A percentile compares a stretch with the other conserved stretches of the same genome.
Evolutionary conservation across 2,797 vertebrate genomes (phyloP).

Genomic region (Pteronotus mesoamericanus): DNA sequence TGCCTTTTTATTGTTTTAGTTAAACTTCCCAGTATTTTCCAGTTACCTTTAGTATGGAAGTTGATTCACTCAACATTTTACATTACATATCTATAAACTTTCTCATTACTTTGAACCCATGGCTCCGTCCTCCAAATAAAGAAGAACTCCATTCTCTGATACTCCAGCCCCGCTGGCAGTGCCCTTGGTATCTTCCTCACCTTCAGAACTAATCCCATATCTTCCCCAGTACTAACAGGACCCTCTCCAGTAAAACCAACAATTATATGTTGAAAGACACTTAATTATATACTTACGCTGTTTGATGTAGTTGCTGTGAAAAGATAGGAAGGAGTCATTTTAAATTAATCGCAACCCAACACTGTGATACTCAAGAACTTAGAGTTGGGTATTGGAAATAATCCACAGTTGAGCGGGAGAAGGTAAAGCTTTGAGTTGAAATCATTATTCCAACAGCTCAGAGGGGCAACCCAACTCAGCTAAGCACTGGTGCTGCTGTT

Average conservation of each 20-base stretch:
- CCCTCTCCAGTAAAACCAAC: neutral
- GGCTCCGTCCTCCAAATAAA: neutral
- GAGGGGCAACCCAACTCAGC: neutral
- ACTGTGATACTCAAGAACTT: neutral
- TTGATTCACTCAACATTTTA: neutral
- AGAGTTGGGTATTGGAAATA: neutral
- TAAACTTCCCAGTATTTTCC: neutral
- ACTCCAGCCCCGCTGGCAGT: rapidly evolving
- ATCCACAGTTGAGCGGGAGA: neutral
- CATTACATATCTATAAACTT: neutral
- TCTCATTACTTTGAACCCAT: neutral
- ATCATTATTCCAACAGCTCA: neutral
- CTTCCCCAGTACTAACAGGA: neutral
- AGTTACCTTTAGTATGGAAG: neutral
- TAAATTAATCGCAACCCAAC: neutral
- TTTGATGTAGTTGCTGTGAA: neutral
- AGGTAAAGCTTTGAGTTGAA: neutral
- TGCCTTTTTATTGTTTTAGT: neutral
- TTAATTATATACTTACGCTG: neutral
- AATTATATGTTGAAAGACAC: neutral
- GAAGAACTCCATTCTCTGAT: neutral
- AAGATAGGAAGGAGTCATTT: neutral
- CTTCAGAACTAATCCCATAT: neutral
- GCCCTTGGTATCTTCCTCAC: neutral
- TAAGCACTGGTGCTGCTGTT: neutral